Conservation (phyloP, 2,888 invertebrate genomes). For the Chloroclysta siterata region DNA sequence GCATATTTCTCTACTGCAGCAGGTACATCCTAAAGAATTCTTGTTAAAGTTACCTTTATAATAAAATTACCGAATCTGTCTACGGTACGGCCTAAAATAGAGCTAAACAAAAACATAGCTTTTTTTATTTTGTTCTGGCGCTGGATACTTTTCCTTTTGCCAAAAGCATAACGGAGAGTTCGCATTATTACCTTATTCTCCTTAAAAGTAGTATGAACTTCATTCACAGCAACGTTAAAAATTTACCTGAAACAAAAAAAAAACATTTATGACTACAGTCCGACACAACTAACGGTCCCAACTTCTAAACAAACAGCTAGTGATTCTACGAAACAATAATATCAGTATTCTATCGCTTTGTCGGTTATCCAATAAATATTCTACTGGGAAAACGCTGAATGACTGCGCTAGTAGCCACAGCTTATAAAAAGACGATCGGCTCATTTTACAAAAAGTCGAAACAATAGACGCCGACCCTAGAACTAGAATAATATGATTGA, state of each 20-base stretch:
- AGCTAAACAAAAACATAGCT: no score
- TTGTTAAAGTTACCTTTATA: no score
- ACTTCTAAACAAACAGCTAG: constrained; percentile 32
- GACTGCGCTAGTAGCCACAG: constrained; percentile 37
- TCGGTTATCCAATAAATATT: constrained; percentile 50
- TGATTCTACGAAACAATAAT: constrained; percentile 32
- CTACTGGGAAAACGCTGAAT: constrained; percentile 53
- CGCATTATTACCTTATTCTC: background rate
- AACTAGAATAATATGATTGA: no score
- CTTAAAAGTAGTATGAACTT: background rate
- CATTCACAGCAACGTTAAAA: background rate
- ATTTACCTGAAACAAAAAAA: constrained; percentile 51
- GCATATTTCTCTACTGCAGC: no score
- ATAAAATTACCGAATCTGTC: no score
- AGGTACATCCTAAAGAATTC: no score
- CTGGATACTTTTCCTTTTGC: no score
- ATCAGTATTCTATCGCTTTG: constrained; percentile 46
- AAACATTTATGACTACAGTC: constrained; percentile 18
- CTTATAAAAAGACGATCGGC: background rate
- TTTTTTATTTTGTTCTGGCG: no score
- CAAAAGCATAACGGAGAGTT: no score
- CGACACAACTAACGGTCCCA: constrained; percentile 21
- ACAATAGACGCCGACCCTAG: no score
- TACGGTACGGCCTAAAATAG: no score
- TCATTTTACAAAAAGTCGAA: background rate